Evolutionary conservation across 2,113 vertebrate genomes (phyloP), one percentile per base, ranked within the genome.

Genomic region (Sylvicapra grimmia): DNA sequence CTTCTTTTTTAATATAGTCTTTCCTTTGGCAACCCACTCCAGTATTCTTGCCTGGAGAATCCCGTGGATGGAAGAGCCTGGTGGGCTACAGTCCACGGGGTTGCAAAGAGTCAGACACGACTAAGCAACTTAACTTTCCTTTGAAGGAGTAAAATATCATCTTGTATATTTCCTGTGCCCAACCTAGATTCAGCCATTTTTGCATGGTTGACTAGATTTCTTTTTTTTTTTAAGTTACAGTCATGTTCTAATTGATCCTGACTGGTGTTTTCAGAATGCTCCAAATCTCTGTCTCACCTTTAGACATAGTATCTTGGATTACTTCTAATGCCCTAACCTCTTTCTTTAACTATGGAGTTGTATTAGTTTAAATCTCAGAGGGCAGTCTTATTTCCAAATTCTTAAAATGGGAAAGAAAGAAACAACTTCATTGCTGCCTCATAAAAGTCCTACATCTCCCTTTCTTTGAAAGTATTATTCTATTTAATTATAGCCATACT

Each of bases 351-450:
- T 96, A 5, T 80, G 49, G 36, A 95, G 89, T 91, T 94, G 63
- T 93, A 88, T 96, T 91, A 94, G 68, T 92, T 95, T 93, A 94
- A 82, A 56, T 94, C 27, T 96, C 88, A 96, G 75, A 95, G 53
- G 33, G 44, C 2, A 83, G 33, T 91, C 11, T 91, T 93, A 86
- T 89, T 96, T 91, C 25, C 31, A 92, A 36, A 96, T 93, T 93
- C 83, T 80, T 95, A 87, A 93, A 53, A 21, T 82, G 29, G 80
- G 79, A 36, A 92, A 87, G 84, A 31, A 89, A 72, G 40, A 86
- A 21, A 19, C 29, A 89, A 31, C 68, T 89, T 96, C 33, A 65
- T 53, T 95, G 27, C 85, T 96, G 80, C 9, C 36, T 94, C 36
- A 36, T 54, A 13, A 33, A 72, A 88, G 27, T 92, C 8, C 53